Evolutionary conservation across 2,888 invertebrate genomes (phyloP), one percentile per base, ranked within the genome.

Genomic region (Smittia sp.): DNA sequence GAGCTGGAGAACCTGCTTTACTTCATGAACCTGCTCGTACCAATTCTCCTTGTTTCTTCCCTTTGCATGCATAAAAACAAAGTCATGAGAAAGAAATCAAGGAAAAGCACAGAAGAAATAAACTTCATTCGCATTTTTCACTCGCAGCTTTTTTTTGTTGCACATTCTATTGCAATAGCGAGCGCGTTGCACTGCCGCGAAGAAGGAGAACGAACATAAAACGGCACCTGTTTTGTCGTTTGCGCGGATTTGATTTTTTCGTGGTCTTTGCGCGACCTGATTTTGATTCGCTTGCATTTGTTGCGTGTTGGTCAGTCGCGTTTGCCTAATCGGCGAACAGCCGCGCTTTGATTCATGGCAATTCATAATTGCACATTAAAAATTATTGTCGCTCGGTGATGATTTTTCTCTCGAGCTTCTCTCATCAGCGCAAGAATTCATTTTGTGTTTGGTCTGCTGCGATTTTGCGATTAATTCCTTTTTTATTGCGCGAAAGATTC

Each of bases 401-500:
- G 46, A 46, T 46, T 46, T 46, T 46, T 46, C 15, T 46, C 46
- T 46, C 32, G 32, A 9, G 11, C 46, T 15, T 15, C 13, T n/a
- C 46, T 46, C 46, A 46, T 15, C 46, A 46, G 4, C 46, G 13
- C 46, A 46, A 32, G 46, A 46, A 46, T n/a, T 46, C 46, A 15
- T 46, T 46, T 58, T 22, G 58, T 18, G 7, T 58, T 58, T 58
- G 18, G 58, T 58, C 22, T 58, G 58, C 20, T 58, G 58, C 22
- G 7, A 58, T 58, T 58, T 58, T 22, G 22, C 58, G 58, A 58
- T 58, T 58, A 58, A 58, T 58, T 58, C 58, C 9, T 58, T 58
- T 58, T 58, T 58, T 58, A 58, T 58, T 58, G 58, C 58, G 58
- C 58, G 58, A 58, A 58, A 58, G 58, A 58, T 58, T 58, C 58